Base-by-base conservation (phyloP, 2,797 vertebrate genomes). In the Poeciliopsis presidionis region DNA sequence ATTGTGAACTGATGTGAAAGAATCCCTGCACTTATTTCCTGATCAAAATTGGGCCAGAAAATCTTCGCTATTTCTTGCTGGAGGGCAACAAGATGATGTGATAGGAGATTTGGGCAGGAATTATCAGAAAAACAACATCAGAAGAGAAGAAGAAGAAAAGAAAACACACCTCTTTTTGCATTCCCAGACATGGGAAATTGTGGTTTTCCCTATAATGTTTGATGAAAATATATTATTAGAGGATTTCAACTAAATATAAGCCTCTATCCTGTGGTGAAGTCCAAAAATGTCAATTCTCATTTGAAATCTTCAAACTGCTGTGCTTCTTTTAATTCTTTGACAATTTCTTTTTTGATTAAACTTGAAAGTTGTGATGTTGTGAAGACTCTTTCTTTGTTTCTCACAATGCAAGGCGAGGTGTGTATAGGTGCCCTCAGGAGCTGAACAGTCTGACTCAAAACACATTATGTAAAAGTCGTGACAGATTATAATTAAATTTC, bases 401-500 rank as follows among this genome's bases (percentile, higher is more conserved):
- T 82, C 83, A 71, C 16, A 7, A 82, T n/a, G n/a, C 71, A 84
- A 69, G 79, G 1, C 12, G 69, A 87, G 80, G 78, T 82, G 80
- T 81, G 75, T 74, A 67, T 78, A 83, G 72, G 65, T 84, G 69
- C 67, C 84, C 65, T 78, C 12, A 77, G 51, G 61, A 81, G 59
- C 71, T 28, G 51, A 79, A 69, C 76, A 81, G 77, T 72, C 30
- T 72, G 73, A 86, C 78, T 89, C 77, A 82, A 80, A 85, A 49
- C 45, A 49, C 25, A n/a, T 88, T 86, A 79, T 80, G 77, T 78
- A 77, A 84, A 88, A 89, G 86, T 88, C 75, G 76, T 86, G 86
- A 91, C 83, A 79, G 84, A 83, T 77, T 55, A 74, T 84, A 82
- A 85, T 89, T 78, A 80, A 84, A 89, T 75, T 79, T 84, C 84